Percentiles rank a stretch among this genome's conserved stretches.
Conservation (phyloP, 2,113 vertebrate species). For the Perca schrenkii region DNA sequence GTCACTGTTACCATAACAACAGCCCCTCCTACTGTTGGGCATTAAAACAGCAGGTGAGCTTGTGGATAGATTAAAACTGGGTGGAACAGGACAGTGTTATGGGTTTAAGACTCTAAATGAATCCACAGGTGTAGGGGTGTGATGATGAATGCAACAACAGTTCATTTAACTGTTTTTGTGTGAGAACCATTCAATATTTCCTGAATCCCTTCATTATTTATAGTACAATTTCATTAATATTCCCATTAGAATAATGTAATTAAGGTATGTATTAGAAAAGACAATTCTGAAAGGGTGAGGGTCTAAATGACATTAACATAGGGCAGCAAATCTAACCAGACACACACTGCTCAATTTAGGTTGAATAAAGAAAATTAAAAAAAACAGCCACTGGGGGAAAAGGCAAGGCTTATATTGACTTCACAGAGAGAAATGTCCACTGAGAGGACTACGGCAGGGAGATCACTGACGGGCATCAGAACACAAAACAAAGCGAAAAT, state of each 20-base stretch:
- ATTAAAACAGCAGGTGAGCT: constrained; percentile 39
- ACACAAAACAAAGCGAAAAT: too few relatives aligned
- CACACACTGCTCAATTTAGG: neutral
- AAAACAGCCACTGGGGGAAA: neutral
- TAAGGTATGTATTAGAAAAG: neutral
- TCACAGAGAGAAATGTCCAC: neutral
- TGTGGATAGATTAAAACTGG: neutral
- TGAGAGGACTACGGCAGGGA: too few relatives aligned
- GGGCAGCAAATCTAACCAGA: neutral
- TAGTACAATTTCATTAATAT: neutral
- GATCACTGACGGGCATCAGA: too few relatives aligned
- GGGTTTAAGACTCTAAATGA: too few relatives aligned
- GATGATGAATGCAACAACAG: neutral
- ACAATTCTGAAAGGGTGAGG: neutral
- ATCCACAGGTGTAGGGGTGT: neutral
- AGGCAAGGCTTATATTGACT: neutral
- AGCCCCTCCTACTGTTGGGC: constrained; percentile 67
- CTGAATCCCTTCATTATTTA: neutral
- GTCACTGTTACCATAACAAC: constrained; percentile 59
- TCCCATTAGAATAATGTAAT: neutral
- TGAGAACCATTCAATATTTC: neutral
- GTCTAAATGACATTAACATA: neutral
- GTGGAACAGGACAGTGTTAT: too few relatives aligned
- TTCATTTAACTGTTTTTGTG: neutral
- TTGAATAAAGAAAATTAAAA: neutral